phyloP scores from a whole-genome alignment of 1,140 invertebrate species.

The Riptortus pedestris region DNA sequence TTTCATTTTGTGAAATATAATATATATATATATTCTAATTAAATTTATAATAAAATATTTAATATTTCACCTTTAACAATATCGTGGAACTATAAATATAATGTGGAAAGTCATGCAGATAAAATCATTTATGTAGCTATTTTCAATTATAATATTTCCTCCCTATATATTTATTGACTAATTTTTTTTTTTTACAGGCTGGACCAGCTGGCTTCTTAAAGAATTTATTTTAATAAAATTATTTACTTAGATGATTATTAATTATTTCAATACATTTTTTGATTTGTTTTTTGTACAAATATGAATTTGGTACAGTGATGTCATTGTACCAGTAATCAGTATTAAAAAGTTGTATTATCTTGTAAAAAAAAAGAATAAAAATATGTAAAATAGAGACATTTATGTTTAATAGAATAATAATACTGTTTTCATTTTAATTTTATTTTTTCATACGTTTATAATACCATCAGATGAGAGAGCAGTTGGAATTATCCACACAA shows the following conservation, averaged over 20 bases:
- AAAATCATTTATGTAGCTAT: too few species aligned
- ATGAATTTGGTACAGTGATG: not conserved
- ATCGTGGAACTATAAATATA: too few species aligned
- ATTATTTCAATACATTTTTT: not conserved
- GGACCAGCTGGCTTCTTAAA: constrained; percentile 39
- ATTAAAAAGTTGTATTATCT: constrained; percentile 11
- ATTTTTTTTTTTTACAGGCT: constrained; percentile 33
- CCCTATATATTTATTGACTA: constrained; percentile 24
- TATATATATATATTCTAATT: too few species aligned
- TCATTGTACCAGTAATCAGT: constrained; percentile 8
- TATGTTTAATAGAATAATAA: not conserved
- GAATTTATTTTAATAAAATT: constrained; percentile 38
- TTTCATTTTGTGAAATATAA: too few species aligned
- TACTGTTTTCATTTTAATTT: not conserved
- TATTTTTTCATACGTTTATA: not conserved
- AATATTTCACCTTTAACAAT: too few species aligned
- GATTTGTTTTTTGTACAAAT: not conserved
- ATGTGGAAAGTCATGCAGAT: too few species aligned
- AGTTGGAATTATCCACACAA: too few species aligned
- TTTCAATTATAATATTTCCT: too few species aligned
- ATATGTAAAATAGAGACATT: too few species aligned
- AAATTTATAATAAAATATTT: too few species aligned
- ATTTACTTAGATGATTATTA: constrained; percentile 18
- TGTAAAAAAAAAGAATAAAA: not conserved
- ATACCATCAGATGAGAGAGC: constrained; percentile 16